Evolutionary conservation across 1,140 invertebrate genomes (phyloP), one percentile per base, ranked within the genome.

Genomic region (Onthophagus taurus): DNA sequence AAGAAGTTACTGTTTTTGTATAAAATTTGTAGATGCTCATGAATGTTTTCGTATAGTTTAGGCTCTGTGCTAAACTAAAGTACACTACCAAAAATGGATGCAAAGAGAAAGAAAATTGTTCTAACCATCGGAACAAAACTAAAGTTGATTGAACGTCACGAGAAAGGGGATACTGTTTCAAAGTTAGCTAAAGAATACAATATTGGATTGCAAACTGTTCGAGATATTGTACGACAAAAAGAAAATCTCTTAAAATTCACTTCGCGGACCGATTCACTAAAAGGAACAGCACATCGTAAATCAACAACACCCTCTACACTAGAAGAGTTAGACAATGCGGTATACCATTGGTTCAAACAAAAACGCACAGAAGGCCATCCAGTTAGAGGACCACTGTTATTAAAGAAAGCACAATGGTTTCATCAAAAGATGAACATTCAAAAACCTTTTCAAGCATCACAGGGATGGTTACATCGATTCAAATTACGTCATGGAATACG

Each of bases 371-470:
- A 16, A 18, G n/a, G 6, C 3, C 6, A 31, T 31, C 19, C 13
- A 35, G 17, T 18, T 3, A 16, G 33, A 4, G 3, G n/a, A n/a
- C 19, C 33, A 35, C 17, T 14, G 6, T 18, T 18, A 11, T 12
- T 35, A 3, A n/a, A 5, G n/a, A 35, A 35, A n/a, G 13, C n/a
- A 18, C 14, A 6, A 18, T 35, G 33, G 33, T 35, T 35, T 35
- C 33, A 35, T 35, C 4, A 35, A 35, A 9, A 35, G 19, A 35
- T 35, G 12, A 35, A 35, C 33, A 35, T 35, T 35, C 14, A 35
- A 16, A 35, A 35, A 35, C 13, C 14, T n/a, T 5, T 35, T 18
- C 17, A 35, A 35, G 33, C 14, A 18, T 35, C 33, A 17, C 33
- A 35, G 19, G 33, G 2, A 35, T 35, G 33, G 33, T 18, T 35